Percentiles rank a stretch among this genome's conserved stretches.
phyloP scores from a whole-genome alignment of 1,140 invertebrate species.

The Gerris buenoi region DNA sequence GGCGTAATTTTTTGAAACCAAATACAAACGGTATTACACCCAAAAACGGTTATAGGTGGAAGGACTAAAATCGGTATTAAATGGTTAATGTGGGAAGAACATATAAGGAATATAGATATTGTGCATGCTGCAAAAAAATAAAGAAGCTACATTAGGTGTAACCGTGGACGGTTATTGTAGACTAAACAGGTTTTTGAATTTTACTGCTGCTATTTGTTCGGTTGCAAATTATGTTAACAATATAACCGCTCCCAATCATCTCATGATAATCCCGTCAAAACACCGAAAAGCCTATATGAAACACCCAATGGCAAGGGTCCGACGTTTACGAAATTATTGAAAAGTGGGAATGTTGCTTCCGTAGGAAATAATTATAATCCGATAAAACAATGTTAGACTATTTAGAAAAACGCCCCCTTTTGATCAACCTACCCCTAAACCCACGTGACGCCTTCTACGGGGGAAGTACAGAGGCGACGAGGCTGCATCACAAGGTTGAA shows the following conservation, averaged over 20 bases:
- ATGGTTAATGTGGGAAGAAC: not conserved
- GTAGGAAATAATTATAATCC: not conserved
- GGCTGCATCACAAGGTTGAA: not conserved
- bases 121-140: not conserved
- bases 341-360: not conserved
- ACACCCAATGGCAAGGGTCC: not conserved
- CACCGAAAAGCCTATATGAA: not conserved
- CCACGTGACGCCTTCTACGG: not conserved
- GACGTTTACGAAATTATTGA: not conserved
- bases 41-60: not conserved
- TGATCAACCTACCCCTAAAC: not conserved
- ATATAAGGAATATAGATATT: not conserved
- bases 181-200: not conserved
- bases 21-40: not conserved
- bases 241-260: no score
- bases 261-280: not conserved
- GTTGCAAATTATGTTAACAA: not conserved
- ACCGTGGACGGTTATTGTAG: not conserved
- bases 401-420: not conserved
- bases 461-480: not conserved
- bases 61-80: not conserved
- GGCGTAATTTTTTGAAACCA: not conserved
- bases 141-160: not conserved
- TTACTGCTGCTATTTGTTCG: not conserved
- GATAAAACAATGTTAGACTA: not conserved